Percentiles rank a stretch among this genome's conserved stretches.
These are phyloP conservation scores for Drosophila lacertosa DNA, from an alignment of 1,140 invertebrate genomes.

Conservation along the genomic window DNA sequence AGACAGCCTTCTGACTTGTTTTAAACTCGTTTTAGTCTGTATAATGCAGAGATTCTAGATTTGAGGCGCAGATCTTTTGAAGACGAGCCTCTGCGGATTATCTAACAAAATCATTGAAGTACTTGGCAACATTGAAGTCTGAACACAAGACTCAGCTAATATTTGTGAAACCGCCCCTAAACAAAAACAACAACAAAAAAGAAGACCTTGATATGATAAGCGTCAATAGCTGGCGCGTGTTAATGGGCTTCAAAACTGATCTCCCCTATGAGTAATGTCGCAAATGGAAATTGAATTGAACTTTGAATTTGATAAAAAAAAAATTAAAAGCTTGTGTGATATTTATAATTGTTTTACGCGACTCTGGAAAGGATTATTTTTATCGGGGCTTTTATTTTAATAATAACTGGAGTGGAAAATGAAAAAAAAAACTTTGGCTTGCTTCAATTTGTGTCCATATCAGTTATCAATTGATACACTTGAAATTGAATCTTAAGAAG, in stretches of 20 bases:
- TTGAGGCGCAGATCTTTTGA: slow-evolving; percentile 15
- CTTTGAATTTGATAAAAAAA: slow-evolving; percentile 3
- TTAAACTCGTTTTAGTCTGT: neutral
- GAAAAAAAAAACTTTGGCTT: too few relatives aligned
- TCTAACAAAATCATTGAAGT: neutral
- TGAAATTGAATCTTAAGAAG: too few relatives aligned
- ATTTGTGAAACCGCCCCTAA: neutral
- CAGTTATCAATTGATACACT: too few relatives aligned
- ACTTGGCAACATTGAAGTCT: neutral
- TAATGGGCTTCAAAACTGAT: neutral
- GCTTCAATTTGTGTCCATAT: too few relatives aligned
- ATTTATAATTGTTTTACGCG: too few relatives aligned
- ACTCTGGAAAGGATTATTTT: too few relatives aligned
- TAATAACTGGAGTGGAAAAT: too few relatives aligned
- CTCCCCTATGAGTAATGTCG: neutral
- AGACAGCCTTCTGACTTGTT: too few relatives aligned
- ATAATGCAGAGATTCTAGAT: slow-evolving; percentile 17
- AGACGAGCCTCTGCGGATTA: slow-evolving; percentile 38
- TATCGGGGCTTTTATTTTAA: too few relatives aligned
- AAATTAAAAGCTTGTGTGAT: too few relatives aligned
- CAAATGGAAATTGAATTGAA: slow-evolving; percentile 2
- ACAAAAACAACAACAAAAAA: neutral
- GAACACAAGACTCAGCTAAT: neutral
- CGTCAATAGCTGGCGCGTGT: slow-evolving; percentile 36
- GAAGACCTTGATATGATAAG: slow-evolving; percentile 4